A percentile compares a stretch with the other conserved stretches of the same genome.
These are phyloP conservation scores for Zosterops hypoxanthus DNA, from an alignment of 2,113 vertebrate species.

Conservation along the genomic window DNA sequence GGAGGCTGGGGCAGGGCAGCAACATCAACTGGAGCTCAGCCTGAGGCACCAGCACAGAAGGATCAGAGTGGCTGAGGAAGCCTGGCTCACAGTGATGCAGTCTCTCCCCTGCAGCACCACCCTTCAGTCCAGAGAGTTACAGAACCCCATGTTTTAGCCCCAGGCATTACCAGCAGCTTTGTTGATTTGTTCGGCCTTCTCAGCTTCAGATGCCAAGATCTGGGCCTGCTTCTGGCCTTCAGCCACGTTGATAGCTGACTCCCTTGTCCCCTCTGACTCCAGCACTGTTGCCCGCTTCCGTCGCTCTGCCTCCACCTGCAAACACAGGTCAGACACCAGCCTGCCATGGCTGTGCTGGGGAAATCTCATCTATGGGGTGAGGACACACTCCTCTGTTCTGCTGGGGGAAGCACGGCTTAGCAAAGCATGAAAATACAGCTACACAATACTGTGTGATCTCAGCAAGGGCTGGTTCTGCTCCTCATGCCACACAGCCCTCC, in stretches of 20 bases:
- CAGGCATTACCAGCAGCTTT: constrained; percentile 83
- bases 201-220: constrained; percentile 92
- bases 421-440: not conserved
- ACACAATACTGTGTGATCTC: fast-evolving
- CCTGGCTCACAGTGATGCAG: too few species aligned
- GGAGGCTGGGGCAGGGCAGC: not conserved
- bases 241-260: constrained; percentile 91
- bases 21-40: not conserved
- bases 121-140: not conserved
- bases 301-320: constrained; percentile 92
- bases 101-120: fast-evolving
- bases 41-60: not conserved
- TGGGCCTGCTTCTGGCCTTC: constrained; percentile 93
- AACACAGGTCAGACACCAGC: not conserved
- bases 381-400: fast-evolving
- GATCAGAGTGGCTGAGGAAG: not conserved
- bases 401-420: fast-evolving
- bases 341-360: fast-evolving
- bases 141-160: not conserved
- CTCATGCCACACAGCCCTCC: not conserved
- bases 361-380: not conserved
- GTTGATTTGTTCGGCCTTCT: constrained; percentile 92
- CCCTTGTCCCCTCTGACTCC: constrained; percentile 92
- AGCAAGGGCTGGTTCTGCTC: not conserved
- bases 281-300: constrained; percentile 91